Conservation (phyloP, 2,113 vertebrate genomes). For the Galemys pyrenaicus region DNA sequence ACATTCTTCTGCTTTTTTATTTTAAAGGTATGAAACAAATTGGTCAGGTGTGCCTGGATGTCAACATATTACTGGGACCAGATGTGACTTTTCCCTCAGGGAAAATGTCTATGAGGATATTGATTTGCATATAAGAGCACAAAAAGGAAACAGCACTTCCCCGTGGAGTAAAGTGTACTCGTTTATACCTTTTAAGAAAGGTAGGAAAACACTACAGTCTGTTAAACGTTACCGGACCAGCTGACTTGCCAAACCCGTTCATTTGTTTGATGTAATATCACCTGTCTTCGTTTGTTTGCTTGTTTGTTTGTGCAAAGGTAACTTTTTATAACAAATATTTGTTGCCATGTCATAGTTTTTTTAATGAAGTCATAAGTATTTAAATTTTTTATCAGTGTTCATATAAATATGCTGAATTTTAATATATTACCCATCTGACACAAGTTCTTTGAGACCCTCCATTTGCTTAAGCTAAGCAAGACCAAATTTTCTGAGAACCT, state of each 20-base stretch:
- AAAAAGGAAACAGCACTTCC: slow-evolving; percentile 45
- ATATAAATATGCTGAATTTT: background rate
- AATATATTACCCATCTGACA: background rate
- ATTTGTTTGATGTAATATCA: background rate
- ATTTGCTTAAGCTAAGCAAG: background rate
- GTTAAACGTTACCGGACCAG: background rate
- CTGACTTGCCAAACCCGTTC: background rate
- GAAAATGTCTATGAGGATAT: background rate
- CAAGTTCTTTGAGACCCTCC: background rate
- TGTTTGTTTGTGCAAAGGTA: background rate
- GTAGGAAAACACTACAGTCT: slow-evolving; percentile 54
- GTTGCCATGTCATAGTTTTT: background rate
- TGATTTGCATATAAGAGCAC: slow-evolving; percentile 67
- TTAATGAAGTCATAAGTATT: background rate
- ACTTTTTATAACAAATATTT: background rate
- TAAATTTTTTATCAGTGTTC: background rate
- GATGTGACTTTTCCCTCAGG: slow-evolving; percentile 75
- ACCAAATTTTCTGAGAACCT: background rate
- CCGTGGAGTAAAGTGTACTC: slow-evolving; percentile 31
- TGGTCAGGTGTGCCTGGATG: slow-evolving; percentile 80
- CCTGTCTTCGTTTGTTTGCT: background rate
- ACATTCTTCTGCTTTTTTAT: background rate
- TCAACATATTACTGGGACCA: background rate
- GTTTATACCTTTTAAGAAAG: slow-evolving; percentile 53
- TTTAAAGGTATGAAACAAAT: background rate